A percentile compares a stretch with the other conserved stretches of the same genome.
These are phyloP conservation scores for Cephus cinctus DNA, from an alignment of 1,140 invertebrate genomes.

Conservation along the genomic window DNA sequence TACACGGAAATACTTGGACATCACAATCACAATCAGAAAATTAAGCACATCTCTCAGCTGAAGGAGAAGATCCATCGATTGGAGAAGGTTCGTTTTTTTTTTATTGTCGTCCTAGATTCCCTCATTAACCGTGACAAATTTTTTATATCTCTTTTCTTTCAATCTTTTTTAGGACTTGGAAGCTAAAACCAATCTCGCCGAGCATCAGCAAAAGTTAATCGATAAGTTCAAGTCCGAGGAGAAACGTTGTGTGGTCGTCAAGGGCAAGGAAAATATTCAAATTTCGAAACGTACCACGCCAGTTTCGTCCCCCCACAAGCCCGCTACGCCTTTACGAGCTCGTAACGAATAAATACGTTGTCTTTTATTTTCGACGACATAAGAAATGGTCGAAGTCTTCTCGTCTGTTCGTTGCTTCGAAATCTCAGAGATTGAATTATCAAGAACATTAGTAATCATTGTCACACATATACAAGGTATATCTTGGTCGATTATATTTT, in stretches of 20 bases:
- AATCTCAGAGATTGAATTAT: too few relatives aligned
- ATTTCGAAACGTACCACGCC: constrained; percentile 28
- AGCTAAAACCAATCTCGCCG: constrained; percentile 33
- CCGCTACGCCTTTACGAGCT: constrained; percentile 42
- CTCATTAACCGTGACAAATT: constrained; percentile 1
- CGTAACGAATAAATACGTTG: constrained; percentile 50
- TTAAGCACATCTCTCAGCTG: constrained; percentile 64
- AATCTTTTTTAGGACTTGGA: constrained; percentile 45
- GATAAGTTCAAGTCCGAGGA: constrained; percentile 39
- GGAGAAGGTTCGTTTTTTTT: constrained; percentile 54
- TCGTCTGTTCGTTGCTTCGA: too few relatives aligned
- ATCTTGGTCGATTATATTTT: too few relatives aligned
- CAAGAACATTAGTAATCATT: too few relatives aligned
- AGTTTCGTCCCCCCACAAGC: constrained; percentile 41
- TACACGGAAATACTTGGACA: constrained; percentile 66
- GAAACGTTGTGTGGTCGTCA: constrained; percentile 31
- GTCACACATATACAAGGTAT: too few relatives aligned
- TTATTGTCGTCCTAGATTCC: constrained; percentile 27
- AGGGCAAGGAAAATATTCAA: constrained; percentile 48
- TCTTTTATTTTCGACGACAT: too few relatives aligned
- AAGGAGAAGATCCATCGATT: constrained; percentile 60
- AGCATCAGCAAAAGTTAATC: constrained; percentile 36
- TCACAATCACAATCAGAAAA: constrained; percentile 69
- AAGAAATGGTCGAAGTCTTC: background rate
- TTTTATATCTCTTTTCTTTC: constrained; percentile 5